These are phyloP conservation scores for Mormoops blainvillei DNA, from an alignment of 2,113 vertebrate genomes.

Conservation along the genomic window DNA sequence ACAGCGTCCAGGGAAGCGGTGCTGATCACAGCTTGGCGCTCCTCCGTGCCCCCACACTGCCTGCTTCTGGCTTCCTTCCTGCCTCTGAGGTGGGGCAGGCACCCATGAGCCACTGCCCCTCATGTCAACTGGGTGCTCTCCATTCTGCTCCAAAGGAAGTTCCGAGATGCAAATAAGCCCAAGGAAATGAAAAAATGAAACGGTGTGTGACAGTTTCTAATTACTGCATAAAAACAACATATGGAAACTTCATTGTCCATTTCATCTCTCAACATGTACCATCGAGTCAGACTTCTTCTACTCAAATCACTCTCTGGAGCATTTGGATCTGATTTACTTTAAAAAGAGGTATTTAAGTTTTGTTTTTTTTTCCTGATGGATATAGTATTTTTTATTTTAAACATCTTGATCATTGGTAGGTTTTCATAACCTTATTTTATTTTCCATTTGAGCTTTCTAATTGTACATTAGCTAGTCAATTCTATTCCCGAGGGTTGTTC, in stretches of 20 bases:
- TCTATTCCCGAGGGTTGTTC: conserved; percentile 36
- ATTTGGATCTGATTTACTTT: conserved; percentile 71
- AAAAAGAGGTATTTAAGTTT: neutral
- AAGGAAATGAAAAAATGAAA: conserved; percentile 85
- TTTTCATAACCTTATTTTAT: neutral
- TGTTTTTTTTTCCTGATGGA: conserved; percentile 37
- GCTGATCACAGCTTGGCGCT: neutral
- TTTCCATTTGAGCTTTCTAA: conserved; percentile 25
- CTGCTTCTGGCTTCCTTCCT: conserved; percentile 76
- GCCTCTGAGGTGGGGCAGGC: conserved; percentile 62
- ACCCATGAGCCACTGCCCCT: conserved; percentile 55
- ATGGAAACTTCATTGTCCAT: conserved; percentile 94
- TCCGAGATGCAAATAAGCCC: conserved; percentile 81
- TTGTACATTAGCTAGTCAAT: conserved; percentile 29
- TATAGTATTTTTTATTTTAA: conserved; percentile 53
- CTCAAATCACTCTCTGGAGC: conserved; percentile 81
- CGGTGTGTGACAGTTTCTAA: conserved; percentile 89
- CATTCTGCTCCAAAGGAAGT: conserved; percentile 78
- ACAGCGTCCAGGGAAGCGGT: conserved; percentile 24
- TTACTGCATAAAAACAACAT: conserved; percentile 92
- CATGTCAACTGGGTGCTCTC: conserved; percentile 72
- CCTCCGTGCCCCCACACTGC: conserved; percentile 27
- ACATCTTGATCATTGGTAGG: conserved; percentile 66
- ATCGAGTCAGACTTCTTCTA: conserved; percentile 85
- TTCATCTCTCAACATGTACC: conserved; percentile 88